Evolutionary conservation across 2,113 vertebrate genomes (phyloP).

Genomic region (Mixornis gularis): DNA sequence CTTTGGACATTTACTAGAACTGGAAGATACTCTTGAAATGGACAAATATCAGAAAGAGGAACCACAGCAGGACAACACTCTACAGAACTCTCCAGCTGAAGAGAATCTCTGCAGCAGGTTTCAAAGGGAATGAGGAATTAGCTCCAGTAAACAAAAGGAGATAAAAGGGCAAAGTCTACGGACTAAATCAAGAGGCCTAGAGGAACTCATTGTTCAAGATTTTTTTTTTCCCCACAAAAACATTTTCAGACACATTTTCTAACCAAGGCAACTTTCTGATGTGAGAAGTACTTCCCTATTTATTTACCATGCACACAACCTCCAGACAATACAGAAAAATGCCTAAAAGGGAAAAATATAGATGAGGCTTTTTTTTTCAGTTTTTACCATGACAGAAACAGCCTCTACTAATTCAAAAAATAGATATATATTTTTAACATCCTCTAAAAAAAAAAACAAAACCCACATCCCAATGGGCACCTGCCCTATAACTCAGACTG

Average conservation of each 20-base stretch:
- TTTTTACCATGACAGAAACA: neutral
- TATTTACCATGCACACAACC: neutral
- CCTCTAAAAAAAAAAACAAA: neutral
- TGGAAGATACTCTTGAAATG: neutral
- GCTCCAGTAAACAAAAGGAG: neutral
- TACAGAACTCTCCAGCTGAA: neutral
- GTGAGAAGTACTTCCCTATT: neutral
- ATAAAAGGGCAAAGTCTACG: neutral
- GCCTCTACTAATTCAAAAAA: neutral
- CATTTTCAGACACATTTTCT: neutral
- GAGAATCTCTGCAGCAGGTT: neutral
- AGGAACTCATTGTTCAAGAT: neutral
- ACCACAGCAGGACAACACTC: neutral
- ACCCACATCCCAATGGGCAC: neutral
- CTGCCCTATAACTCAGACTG: neutral
- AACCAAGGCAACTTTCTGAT: neutral
- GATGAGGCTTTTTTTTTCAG: neutral
- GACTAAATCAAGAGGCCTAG: neutral
- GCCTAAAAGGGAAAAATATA: neutral
- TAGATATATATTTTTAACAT: neutral
- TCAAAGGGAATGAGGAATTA: neutral
- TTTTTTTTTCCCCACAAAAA: neutral
- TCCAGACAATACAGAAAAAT: neutral
- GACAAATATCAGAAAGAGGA: neutral
- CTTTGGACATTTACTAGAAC: neutral